A percentile compares a stretch with the other conserved stretches of the same genome.
Conservation (phyloP, 2,113 vertebrate species). For the Tricholaema leucomelas region DNA sequence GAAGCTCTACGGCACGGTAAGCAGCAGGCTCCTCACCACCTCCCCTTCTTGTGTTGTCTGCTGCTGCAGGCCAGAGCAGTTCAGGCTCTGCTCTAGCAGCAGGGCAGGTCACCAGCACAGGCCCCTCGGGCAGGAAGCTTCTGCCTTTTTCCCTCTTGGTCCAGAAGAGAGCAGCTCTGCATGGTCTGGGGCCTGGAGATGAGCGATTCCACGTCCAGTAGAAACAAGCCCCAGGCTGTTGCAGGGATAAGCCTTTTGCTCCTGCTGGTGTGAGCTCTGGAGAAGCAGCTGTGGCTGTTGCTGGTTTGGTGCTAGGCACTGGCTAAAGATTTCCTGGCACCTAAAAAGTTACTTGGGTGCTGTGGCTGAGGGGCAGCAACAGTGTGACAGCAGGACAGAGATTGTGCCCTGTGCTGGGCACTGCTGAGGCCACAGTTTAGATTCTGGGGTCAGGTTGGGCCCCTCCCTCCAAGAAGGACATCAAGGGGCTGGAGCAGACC, state of each 20-base stretch:
- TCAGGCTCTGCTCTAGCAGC: background rate
- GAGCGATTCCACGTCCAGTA: background rate
- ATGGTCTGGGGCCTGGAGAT: background rate
- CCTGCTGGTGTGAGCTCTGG: background rate
- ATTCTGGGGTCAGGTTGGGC: background rate
- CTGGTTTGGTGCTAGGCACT: background rate
- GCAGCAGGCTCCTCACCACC: background rate
- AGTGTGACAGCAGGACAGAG: background rate
- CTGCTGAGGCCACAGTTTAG: background rate
- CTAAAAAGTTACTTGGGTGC: background rate
- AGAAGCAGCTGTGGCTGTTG: background rate
- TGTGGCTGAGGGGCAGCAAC: background rate
- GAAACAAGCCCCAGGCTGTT: background rate
- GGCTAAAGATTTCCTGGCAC: background rate
- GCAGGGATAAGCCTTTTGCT: background rate
- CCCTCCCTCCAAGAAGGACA: background rate
- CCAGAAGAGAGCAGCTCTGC: background rate
- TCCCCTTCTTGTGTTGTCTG: background rate
- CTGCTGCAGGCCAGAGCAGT: background rate
- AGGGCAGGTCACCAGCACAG: background rate
- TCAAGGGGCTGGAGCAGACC: background rate
- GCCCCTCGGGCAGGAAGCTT: background rate
- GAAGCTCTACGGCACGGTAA: conserved; percentile 82
- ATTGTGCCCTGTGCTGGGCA: background rate
- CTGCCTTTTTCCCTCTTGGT: background rate